A percentile compares a stretch with the other conserved stretches of the same genome.
phyloP scores from a whole-genome alignment of 2,113 vertebrate genomes.

The Myocastor coypus region DNA sequence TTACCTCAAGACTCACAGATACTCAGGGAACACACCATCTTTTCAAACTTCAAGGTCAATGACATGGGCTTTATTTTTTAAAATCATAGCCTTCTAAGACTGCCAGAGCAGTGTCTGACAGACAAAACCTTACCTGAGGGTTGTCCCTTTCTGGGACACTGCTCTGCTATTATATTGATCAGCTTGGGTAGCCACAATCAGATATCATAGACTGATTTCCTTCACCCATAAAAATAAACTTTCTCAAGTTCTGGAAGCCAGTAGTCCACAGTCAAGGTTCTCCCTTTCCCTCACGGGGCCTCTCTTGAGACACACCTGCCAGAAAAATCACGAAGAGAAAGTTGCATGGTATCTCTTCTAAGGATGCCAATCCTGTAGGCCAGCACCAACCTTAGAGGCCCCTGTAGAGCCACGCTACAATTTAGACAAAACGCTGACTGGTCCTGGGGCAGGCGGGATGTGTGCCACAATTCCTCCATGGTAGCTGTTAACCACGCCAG shows the following conservation, averaged over 20 bases:
- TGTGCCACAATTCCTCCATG: not conserved
- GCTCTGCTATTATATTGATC: not conserved
- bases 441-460: too few species aligned
- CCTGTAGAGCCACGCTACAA: not conserved
- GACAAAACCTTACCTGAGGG: not conserved
- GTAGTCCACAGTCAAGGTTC: not conserved
- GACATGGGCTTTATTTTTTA: not conserved
- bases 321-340: not conserved
- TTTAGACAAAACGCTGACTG: not conserved
- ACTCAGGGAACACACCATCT: not conserved
- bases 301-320: not conserved
- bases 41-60: not conserved
- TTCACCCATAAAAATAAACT: not conserved
- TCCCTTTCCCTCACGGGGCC: not conserved
- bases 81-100: not conserved
- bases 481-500: not conserved
- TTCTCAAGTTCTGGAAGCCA: not conserved
- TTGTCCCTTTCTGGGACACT: not conserved
- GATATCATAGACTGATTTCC: not conserved
- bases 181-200: not conserved
- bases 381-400: not conserved
- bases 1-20: conserved; percentile 9
- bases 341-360: not conserved
- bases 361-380: not conserved
- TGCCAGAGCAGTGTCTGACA: not conserved